A percentile compares a stretch with the other conserved stretches of the same genome.
Conservation (phyloP, 2,113 vertebrate species). For the Sialia sialis region DNA sequence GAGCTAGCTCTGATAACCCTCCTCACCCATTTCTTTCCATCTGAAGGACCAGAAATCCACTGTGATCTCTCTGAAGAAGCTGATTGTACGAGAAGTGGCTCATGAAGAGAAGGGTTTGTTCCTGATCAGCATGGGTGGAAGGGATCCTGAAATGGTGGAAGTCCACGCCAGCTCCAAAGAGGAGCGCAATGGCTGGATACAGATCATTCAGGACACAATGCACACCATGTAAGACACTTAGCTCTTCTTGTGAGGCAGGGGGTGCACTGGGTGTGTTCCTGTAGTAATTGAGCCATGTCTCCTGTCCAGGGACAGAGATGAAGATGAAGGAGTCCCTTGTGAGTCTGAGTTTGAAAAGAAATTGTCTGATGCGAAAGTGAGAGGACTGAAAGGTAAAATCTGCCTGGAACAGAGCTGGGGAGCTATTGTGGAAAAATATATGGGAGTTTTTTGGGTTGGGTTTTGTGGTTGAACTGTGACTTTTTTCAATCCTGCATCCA, state of each 20-base stretch:
- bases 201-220: constrained; percentile 88
- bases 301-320: constrained; percentile 86
- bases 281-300: background rate
- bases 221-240: constrained; percentile 82
- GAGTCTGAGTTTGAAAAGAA: constrained; percentile 94
- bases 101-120: constrained; percentile 97
- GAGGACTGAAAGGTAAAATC: constrained; percentile 88
- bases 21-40: background rate
- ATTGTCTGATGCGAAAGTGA: constrained; percentile 83
- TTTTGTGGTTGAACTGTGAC: background rate
- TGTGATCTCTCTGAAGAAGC: constrained; percentile 93
- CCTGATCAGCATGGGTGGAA: constrained; percentile 88
- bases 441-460: background rate
- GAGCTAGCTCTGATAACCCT: background rate
- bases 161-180: constrained; percentile 90
- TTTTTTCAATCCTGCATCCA: background rate
- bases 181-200: constrained; percentile 93
- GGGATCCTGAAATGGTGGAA: constrained; percentile 94
- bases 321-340: constrained; percentile 94
- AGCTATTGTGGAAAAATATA: rapidly evolving
- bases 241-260: background rate
- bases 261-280: background rate
- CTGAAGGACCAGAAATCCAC: constrained; percentile 92
- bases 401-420: background rate
- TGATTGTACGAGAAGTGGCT: constrained; percentile 95